Evolutionary conservation across 2,797 vertebrate species (phyloP).

Genomic region (Onychomys torridus): DNA sequence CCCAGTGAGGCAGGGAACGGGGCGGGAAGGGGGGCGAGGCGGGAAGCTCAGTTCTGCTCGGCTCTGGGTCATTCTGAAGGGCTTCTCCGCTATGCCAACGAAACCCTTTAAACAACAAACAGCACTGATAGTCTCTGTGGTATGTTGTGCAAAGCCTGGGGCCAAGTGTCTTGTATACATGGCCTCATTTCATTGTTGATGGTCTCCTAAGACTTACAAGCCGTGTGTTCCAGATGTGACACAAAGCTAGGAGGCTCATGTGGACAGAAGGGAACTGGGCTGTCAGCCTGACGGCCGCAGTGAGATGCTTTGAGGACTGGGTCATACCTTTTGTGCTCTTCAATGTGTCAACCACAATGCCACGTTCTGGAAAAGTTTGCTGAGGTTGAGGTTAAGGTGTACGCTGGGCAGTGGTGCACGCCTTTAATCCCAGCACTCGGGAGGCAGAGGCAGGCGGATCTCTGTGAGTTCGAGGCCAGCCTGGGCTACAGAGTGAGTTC

Average conservation of each 20-base stretch:
- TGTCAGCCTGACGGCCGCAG: not conserved
- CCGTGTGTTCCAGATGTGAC: not conserved
- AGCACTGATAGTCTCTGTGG: fast-evolving
- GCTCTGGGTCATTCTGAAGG: not conserved
- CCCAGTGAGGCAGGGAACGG: not conserved
- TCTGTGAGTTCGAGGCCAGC: no score
- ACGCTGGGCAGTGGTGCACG: no score
- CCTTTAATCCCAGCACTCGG: no score
- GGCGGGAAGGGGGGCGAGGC: not conserved
- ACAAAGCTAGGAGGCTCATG: not conserved
- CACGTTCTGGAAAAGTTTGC: not conserved
- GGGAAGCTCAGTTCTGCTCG: not conserved
- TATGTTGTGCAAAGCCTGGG: not conserved
- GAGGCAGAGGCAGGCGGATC: no score
- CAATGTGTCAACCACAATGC: not conserved
- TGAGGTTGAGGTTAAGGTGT: not conserved
- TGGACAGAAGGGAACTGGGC: not conserved
- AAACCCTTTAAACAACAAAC: not conserved
- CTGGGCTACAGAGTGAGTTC: no score
- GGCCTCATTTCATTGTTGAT: not conserved
- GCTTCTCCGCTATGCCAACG: not conserved
- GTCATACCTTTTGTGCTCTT: not conserved
- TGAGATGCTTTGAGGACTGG: not conserved
- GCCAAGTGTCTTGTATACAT: not conserved
- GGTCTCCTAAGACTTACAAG: not conserved